Evolutionary conservation across 2,888 invertebrate species (phyloP).

Genomic region (Pseudeuparius sepicola): DNA sequence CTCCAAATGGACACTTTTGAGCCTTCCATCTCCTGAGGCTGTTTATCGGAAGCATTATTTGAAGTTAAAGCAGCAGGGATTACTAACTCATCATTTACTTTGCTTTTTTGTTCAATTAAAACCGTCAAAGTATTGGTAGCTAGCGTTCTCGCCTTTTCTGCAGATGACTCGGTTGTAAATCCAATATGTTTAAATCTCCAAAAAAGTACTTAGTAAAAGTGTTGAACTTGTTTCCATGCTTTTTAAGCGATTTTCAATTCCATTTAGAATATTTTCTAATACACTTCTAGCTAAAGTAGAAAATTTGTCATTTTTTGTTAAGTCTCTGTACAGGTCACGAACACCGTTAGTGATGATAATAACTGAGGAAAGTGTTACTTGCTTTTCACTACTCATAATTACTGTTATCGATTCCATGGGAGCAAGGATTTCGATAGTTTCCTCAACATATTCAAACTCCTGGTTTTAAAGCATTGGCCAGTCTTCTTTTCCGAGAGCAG

Average conservation of each 20-base stretch:
- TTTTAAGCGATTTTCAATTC: constrained; percentile 10
- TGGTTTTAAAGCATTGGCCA: constrained; percentile 15
- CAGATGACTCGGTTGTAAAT: constrained; percentile 5
- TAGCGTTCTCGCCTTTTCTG: constrained; percentile 8
- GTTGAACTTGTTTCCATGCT: constrained; percentile 12
- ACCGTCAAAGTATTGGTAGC: constrained; percentile 9
- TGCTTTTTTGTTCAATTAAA: too few relatives aligned
- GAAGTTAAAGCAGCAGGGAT: too few relatives aligned
- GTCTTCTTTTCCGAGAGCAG: constrained; percentile 15
- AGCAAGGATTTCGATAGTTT: constrained; percentile 10
- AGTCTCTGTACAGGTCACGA: constrained; percentile 1
- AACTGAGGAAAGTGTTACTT: constrained; percentile 9
- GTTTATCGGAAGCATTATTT: too few relatives aligned
- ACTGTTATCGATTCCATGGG: constrained; percentile 9
- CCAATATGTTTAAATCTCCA: constrained; percentile 13
- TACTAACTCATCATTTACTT: too few relatives aligned
- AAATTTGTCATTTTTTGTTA: constrained; percentile 7
- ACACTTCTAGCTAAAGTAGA: constrained; percentile 7
- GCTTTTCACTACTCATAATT: constrained; percentile 11
- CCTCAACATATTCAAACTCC: constrained; percentile 8
- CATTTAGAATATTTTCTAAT: constrained; percentile 6
- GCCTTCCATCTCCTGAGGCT: too few relatives aligned
- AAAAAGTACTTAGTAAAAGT: constrained; percentile 9
- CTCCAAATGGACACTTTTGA: too few relatives aligned
- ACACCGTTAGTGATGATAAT: constrained; percentile 9